Conservation (phyloP, 2,888 invertebrate genomes). For the Bellardia pandia region DNA sequence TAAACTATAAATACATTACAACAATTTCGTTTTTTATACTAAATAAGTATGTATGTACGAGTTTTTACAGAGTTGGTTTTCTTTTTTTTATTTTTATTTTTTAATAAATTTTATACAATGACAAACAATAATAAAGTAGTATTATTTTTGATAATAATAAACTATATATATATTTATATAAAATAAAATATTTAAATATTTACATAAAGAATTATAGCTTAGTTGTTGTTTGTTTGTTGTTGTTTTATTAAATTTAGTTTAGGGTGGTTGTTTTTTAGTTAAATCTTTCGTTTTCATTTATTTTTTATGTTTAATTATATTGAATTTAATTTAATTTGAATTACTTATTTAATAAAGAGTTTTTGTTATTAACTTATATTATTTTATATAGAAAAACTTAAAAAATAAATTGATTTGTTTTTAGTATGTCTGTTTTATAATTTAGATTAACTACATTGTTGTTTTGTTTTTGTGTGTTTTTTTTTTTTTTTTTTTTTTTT, state of each 20-base stretch:
- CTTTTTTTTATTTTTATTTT: slow-evolving; percentile 44
- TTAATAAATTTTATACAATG: slow-evolving; percentile 45
- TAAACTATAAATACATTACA: slow-evolving; percentile 74
- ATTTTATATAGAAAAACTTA: slow-evolving; percentile 29
- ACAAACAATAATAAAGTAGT: slow-evolving; percentile 62
- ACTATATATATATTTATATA: slow-evolving; percentile 23
- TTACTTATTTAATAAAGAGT: slow-evolving; percentile 55
- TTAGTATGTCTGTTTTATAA: slow-evolving; percentile 39
- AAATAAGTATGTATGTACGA: slow-evolving; percentile 51
- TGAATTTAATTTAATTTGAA: slow-evolving; percentile 44
- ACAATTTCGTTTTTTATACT: slow-evolving; percentile 69
- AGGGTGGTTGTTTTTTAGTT: slow-evolving; percentile 33
- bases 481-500: background rate
- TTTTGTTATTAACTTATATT: slow-evolving; percentile 22
- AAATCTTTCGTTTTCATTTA: slow-evolving; percentile 33
- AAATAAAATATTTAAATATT: slow-evolving; percentile 64
- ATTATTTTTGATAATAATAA: slow-evolving; percentile 37
- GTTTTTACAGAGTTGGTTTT: slow-evolving; percentile 59
- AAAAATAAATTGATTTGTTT: slow-evolving; percentile 18
- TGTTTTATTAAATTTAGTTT: slow-evolving; percentile 9
- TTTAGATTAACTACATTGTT: slow-evolving; percentile 65
- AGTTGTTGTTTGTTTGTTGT: slow-evolving; percentile 27
- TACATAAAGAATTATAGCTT: slow-evolving; percentile 51
- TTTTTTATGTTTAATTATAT: slow-evolving; percentile 18
- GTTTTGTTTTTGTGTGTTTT: background rate